Base-by-base conservation (phyloP, 2,113 vertebrate species). In the Heteronetta atricapilla region DNA sequence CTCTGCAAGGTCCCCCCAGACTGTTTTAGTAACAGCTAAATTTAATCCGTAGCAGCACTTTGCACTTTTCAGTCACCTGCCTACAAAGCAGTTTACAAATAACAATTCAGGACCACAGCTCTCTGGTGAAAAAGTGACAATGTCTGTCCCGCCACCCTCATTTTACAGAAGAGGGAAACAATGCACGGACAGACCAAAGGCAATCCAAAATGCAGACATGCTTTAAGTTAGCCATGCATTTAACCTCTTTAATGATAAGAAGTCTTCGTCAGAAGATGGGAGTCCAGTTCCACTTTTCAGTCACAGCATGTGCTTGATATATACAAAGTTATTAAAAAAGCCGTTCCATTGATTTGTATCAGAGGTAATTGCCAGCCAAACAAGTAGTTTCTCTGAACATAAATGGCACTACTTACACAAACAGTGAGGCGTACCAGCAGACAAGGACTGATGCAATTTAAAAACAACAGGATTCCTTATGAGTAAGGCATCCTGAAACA, bases 61-160 rank as follows among this genome's bases (percentile, higher is more conserved):
- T 14, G 42, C 36, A 4, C 17, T 84, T 75, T 63, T 48, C 60
- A 83, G 6, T 31, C 25, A 83, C 20, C 86, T 29, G 36, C 44
- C 46, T 52, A 33, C 42, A 76, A 55, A 85, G 11, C 21, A 87
- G 46, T 38, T 75, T 34, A 29, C 13, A 36, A 75, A 67, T 36
- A 74, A 55, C 13, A 6, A 86, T 58, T 72, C 62, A 50, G 50
- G 77, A 46, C 28, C 50, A 70, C 5, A 66, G 17, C 42, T 79
- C 11, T 70, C 29, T 23, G 76, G 36, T 42, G 18, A 78, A 78
- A 46, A 6, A 46, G 12, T 28, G 36, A 28, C 31, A 86, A 10
- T 17, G 59, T 7, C 31, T 62, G 13, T 70, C 29, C 10, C 0
- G 0, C 5, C 0, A 0, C 7, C 14, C 16, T 4, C 17, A 4